Percentiles rank a stretch among this genome's conserved stretches.
Conservation (phyloP, 2,888 invertebrate species). For the Zonitis immaculata region DNA sequence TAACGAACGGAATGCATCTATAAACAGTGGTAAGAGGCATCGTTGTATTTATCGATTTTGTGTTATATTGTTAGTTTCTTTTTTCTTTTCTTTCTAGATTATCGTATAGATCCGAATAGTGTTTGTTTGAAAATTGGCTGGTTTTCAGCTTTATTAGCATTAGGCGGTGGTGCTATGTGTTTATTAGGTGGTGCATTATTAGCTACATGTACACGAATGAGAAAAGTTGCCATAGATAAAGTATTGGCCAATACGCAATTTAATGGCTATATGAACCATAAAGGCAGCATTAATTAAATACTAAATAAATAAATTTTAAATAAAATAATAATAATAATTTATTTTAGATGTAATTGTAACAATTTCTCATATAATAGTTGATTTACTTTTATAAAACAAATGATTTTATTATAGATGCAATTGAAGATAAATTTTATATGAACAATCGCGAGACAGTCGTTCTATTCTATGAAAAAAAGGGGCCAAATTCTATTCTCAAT, state of each 20-base stretch:
- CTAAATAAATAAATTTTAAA: no score
- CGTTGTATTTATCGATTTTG: not conserved
- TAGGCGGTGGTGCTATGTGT: constrained; percentile 55
- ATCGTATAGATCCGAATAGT: constrained; percentile 37
- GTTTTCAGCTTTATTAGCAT: constrained; percentile 52
- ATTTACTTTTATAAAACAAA: no score
- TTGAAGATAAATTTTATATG: no score
- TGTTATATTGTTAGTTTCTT: no score
- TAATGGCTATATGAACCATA: constrained; percentile 49
- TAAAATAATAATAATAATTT: no score
- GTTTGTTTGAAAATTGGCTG: constrained; percentile 51
- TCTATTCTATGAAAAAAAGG: no score
- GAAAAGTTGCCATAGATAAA: constrained; percentile 53
- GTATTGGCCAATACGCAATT: constrained; percentile 41
- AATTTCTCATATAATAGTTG: no score
- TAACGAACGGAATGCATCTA: constrained; percentile 41
- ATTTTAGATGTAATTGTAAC: no score
- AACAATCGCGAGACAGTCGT: no score
- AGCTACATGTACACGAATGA: constrained; percentile 71
- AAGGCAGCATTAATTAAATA: constrained; percentile 46
- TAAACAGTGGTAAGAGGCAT: constrained; percentile 25
- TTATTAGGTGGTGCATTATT: constrained; percentile 68
- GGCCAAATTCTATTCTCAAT: no score
- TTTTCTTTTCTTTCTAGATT: constrained; percentile 25
- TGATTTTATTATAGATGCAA: no score